Evolutionary conservation across 2,113 vertebrate genomes (phyloP), one percentile per base, ranked within the genome.

Genomic region (Rhinoderma darwinii): DNA sequence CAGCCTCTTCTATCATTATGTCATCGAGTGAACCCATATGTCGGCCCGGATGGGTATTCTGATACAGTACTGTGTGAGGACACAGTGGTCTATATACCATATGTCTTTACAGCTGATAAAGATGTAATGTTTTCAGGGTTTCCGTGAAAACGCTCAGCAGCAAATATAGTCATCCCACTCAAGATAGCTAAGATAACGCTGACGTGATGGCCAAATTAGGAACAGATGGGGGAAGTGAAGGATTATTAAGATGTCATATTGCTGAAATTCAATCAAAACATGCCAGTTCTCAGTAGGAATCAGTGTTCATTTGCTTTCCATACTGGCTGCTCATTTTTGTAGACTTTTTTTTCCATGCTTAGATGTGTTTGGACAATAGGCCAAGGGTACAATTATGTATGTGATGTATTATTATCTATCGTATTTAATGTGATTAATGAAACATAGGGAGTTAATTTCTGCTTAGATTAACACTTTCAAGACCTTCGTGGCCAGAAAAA

Each of bases 321-420:
- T 79, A 37, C 12, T 70, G 35, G 18, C 30, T 86, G 75, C 32
- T 51, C 56, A 47, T n/a, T 39, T 51, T 41, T 51, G 73, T 56
- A 78, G 63, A 75, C 54, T n/a, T n/a, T n/a, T n/a, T n/a, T n/a
- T 51, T 59, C 17, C 27, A 17, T 32, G 37, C 22, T 59, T 20
- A 75, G 9, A 30, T 15, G n/a, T 43, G 61, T 56, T 72, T 30
- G 44, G 32, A 35, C 2, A 17, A 61, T 25, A 92, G 94, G 92
- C 90, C 94, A 94, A 94, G 93, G 91, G 87, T 91, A 93, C 93
- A 93, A 95, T 94, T 96, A 93, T 96, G 96, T 95, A 93, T 90
- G 91, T 94, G 92, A 15, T 68, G 9, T 68, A 37, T 20, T 6
- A 37, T 37, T 37, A 37, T 70, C 9, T n/a, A 20, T 37, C 8